Percentiles rank a stretch among this genome's conserved stretches.
These are phyloP conservation scores for Schizaphis graminum DNA, from an alignment of 2,888 invertebrate species.

Conservation along the genomic window DNA sequence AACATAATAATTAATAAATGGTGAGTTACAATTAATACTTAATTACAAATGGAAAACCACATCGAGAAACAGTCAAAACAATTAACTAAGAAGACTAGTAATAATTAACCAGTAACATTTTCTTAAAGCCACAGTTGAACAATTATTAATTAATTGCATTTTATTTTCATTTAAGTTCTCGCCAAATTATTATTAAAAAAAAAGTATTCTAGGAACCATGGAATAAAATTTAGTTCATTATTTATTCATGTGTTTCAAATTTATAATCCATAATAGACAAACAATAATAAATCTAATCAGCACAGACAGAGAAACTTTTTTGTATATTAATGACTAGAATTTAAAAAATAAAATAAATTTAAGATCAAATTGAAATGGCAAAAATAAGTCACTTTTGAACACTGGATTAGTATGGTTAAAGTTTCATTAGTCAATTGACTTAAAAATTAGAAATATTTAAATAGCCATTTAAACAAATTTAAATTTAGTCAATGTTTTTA, in stretches of 20 bases:
- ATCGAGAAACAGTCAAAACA: constrained; percentile 1
- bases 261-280: not conserved
- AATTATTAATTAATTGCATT: not conserved
- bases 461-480: not conserved
- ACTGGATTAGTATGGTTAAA: not conserved
- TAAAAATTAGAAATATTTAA: not conserved
- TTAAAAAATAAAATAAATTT: constrained; percentile 3
- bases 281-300: not conserved
- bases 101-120: constrained; percentile 8
- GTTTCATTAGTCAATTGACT: not conserved
- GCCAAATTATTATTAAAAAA: not conserved
- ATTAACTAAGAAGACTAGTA: constrained; percentile 50
- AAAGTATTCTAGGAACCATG: constrained; percentile 48
- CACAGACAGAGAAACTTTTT: not conserved
- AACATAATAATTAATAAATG: constrained; percentile 1
- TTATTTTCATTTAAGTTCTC: constrained; percentile 14
- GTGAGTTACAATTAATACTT: constrained; percentile 36
- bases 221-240: not conserved
- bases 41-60: constrained; percentile 26
- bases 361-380: constrained; percentile 52
- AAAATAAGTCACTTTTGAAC: constrained; percentile 53
- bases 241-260: not conserved
- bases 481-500: not conserved
- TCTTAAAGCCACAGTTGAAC: not conserved
- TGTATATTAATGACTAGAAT: constrained; percentile 54